Percentiles rank a stretch among this genome's conserved stretches.
phyloP scores from a whole-genome alignment of 1,140 invertebrate genomes.

The Saxidomus purpurata region DNA sequence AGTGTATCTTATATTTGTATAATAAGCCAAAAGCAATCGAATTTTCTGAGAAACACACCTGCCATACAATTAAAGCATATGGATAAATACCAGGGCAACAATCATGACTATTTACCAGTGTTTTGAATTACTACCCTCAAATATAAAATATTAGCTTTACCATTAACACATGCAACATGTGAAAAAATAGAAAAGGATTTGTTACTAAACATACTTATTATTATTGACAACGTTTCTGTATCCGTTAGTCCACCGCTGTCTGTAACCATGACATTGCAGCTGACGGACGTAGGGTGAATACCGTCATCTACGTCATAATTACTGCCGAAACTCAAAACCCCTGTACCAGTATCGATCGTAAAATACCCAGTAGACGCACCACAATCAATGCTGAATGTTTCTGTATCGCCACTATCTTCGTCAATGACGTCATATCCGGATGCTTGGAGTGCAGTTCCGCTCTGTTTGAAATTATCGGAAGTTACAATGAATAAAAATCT shows the following conservation, averaged over 20 bases:
- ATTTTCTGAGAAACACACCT: too few relatives aligned
- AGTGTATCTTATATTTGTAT: too few relatives aligned
- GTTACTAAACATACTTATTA: slow-evolving; percentile 17
- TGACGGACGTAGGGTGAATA: slow-evolving; percentile 2
- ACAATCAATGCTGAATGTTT: slow-evolving; percentile 6
- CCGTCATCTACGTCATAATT: slow-evolving; percentile 48
- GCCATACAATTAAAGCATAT: too few relatives aligned
- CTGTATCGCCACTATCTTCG: background rate
- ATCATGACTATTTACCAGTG: too few relatives aligned
- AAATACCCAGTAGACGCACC: slow-evolving; percentile 39
- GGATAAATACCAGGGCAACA: too few relatives aligned
- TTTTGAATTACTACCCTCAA: too few relatives aligned
- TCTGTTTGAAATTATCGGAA: background rate
- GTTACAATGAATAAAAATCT: background rate
- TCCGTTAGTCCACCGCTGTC: slow-evolving; percentile 50
- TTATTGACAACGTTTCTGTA: slow-evolving; percentile 11
- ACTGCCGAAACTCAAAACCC: background rate
- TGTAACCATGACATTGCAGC: slow-evolving; percentile 28
- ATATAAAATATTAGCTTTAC: too few relatives aligned
- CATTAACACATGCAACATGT: too few relatives aligned
- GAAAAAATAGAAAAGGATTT: too few relatives aligned
- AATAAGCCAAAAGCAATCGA: too few relatives aligned
- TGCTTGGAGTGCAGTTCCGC: background rate
- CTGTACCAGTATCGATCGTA: slow-evolving; percentile 3
- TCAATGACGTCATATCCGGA: slow-evolving; percentile 19